A percentile compares a stretch with the other conserved stretches of the same genome.
phyloP scores from a whole-genome alignment of 2,888 invertebrate genomes.

The Ernsta delagoae region DNA sequence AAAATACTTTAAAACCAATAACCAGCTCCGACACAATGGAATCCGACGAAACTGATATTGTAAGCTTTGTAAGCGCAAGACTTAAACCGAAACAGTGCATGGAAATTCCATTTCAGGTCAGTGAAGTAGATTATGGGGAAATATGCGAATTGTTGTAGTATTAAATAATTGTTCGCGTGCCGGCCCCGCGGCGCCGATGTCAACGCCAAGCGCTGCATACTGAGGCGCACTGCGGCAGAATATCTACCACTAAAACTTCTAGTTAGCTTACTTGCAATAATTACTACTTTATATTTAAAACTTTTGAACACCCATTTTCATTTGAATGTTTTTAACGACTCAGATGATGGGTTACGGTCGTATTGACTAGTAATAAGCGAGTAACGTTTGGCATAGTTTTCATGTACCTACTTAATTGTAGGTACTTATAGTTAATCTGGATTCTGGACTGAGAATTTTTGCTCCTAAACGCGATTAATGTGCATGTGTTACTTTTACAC shows the following conservation, averaged over 20 bases:
- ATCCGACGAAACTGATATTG: constrained; percentile 7
- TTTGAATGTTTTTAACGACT: constrained; percentile 18
- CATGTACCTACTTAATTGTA: not conserved
- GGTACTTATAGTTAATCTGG: no score
- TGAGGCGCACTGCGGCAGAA: constrained; percentile 49
- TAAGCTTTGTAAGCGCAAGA: constrained; percentile 13
- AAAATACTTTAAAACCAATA: constrained; percentile 5
- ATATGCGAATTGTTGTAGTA: constrained; percentile 52
- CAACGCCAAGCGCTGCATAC: constrained; percentile 63
- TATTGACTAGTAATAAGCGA: not conserved
- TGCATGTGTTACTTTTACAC: no score
- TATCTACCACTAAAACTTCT: constrained; percentile 41
- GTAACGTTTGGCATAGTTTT: not conserved
- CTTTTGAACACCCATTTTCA: constrained; percentile 25
- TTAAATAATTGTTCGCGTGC: constrained; percentile 78
- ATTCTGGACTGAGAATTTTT: no score
- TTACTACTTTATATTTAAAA: constrained; percentile 29
- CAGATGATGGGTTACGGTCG: constrained; percentile 1
- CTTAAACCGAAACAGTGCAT: constrained; percentile 30
- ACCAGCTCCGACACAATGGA: constrained; percentile 10
- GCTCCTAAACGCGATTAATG: no score
- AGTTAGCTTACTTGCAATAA: constrained; percentile 25
- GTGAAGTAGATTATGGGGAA: constrained; percentile 45
- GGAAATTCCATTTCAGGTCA: constrained; percentile 48
- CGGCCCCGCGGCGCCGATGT: constrained; percentile 69